Evolutionary conservation across 2,888 invertebrate species (phyloP).

Genomic region (Teleiodes luculella): DNA sequence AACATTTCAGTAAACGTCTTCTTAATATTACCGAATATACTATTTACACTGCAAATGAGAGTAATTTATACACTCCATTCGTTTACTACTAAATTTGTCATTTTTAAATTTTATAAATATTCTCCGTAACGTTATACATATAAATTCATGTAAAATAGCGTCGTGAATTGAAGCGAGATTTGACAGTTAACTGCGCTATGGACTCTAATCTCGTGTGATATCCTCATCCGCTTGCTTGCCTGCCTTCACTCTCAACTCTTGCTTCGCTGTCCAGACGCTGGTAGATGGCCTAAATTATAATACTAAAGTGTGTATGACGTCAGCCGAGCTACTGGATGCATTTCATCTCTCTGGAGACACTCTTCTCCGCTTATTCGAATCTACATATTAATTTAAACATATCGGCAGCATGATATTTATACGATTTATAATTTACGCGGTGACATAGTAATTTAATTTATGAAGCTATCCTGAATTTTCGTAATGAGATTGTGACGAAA

Average conservation of each 20-base stretch:
- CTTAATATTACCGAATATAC: slow-evolving; percentile 57
- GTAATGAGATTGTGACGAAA: slow-evolving; percentile 37
- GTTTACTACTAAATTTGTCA: slow-evolving; percentile 72
- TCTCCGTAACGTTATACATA: slow-evolving; percentile 56
- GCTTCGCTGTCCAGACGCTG: background rate
- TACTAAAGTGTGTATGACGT: slow-evolving; percentile 41
- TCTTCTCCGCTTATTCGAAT: slow-evolving; percentile 44
- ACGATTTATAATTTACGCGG: slow-evolving; percentile 62
- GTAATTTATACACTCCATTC: slow-evolving; percentile 59
- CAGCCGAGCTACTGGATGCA: slow-evolving; percentile 27
- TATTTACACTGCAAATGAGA: slow-evolving; percentile 74
- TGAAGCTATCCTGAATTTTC: slow-evolving; percentile 49
- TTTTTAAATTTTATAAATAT: slow-evolving; percentile 61
- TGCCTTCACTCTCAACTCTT: background rate
- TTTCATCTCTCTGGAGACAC: slow-evolving; percentile 14
- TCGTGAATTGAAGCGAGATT: background rate
- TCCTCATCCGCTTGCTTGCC: background rate
- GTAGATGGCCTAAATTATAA: slow-evolving; percentile 25
- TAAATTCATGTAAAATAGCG: slow-evolving; percentile 57
- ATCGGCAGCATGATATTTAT: slow-evolving; percentile 54
- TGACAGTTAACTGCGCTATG: background rate
- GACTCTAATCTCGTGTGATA: background rate
- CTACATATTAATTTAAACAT: slow-evolving; percentile 43
- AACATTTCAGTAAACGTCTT: slow-evolving; percentile 41
- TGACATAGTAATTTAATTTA: slow-evolving; percentile 58